Evolutionary conservation across 2,797 vertebrate genomes (phyloP), one percentile per base, ranked within the genome.

Genomic region (Holocentrus rufus): DNA sequence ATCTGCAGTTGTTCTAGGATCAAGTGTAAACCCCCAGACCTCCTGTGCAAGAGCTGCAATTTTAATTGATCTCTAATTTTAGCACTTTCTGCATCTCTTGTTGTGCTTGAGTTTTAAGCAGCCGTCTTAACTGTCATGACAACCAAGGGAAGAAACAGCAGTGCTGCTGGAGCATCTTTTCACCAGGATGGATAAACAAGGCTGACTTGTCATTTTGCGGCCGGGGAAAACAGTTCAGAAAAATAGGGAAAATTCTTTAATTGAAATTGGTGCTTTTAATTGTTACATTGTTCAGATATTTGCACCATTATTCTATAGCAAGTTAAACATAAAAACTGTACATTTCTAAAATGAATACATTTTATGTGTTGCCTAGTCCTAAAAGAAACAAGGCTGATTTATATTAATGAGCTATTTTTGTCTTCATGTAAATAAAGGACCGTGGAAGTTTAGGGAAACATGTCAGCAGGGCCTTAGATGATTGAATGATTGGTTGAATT

Each of bases 1-100:
- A 25, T 53, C 23, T 53, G 53, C 55, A 10, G 5, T 42, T 65
- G 27, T 20, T 50, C 25, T 47, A 34, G 44, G 31, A 64, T 64
- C 63, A 25, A 20, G 25, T 44, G 4, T 8, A 17, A 63, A 69
- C 25, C 34, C 44, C 15, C 18, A 36, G 18, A 1, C 46, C 39
- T 65, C 55, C 59, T 39, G 39, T n/a, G 65, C 58, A 18, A 59
- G 59, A 58, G 55, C 62, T 52, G 54, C 34, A 49, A 81, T 75
- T 66, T 70, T 72, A 79, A 83, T 82, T 76, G 69, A 82, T 74
- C 74, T 65, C 64, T 82, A 74, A 82, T 80, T 82, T 77, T 78
- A 78, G 81, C 52, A 0, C 52, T 31, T 68, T 73, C 30, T 52
- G 53, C 62, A 10, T 70, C 54, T 76, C 65, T 39, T 42, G 69